Conservation (phyloP, 2,113 vertebrate genomes). For the Dendrocopos noguchii region DNA sequence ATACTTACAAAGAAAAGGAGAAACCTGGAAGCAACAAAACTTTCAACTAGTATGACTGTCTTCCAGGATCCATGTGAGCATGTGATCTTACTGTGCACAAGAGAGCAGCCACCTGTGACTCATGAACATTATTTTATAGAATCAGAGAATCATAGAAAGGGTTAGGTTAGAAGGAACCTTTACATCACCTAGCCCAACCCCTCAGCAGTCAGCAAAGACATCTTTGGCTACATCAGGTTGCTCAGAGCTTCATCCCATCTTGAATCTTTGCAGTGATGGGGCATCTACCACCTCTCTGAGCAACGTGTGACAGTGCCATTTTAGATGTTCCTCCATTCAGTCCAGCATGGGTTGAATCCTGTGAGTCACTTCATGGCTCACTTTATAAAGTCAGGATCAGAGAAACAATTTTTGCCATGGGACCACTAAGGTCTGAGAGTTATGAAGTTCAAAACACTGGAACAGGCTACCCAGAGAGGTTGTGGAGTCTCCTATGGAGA, state of each 20-base stretch:
- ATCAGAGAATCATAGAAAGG: no score
- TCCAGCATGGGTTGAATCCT: not conserved
- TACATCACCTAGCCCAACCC: no score
- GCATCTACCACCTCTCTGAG: no score
- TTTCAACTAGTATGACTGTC: not conserved
- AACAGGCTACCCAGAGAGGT: no score
- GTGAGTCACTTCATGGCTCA: not conserved
- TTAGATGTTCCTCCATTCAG: not conserved
- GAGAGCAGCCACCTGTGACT: not conserved
- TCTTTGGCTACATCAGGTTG: no score
- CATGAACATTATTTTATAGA: not conserved
- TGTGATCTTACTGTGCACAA: fast-evolving
- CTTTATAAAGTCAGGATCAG: not conserved
- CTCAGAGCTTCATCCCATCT: no score
- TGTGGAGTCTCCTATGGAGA: no score
- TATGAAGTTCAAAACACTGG: not conserved
- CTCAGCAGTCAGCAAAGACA: no score
- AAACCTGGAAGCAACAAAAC: not conserved
- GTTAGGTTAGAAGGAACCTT: no score
- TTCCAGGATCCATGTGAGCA: not conserved
- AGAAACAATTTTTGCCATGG: not conserved
- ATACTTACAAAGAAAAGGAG: not conserved
- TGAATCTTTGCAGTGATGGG: no score
- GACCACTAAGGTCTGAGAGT: not conserved
- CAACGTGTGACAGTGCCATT: no score